Conservation (phyloP, 2,888 invertebrate species). For the Cataglyphis cursor region DNA sequence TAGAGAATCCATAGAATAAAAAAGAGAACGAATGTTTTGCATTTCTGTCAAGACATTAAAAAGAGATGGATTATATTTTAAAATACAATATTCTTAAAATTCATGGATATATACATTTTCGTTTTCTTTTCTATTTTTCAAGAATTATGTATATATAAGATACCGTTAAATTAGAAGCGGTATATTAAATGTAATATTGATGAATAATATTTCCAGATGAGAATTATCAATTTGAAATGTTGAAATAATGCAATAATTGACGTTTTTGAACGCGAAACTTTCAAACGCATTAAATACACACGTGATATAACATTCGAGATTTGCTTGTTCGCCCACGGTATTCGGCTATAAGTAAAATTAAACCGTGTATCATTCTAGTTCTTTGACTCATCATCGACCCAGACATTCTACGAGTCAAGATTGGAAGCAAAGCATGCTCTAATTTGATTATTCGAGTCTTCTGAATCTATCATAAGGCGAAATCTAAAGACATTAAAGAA, state of each 20-base stretch:
- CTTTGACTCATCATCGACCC: slow-evolving; percentile 48
- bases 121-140: no score
- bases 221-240: neutral
- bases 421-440: neutral
- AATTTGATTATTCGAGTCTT: slow-evolving; percentile 4
- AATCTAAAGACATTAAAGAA: neutral
- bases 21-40: no score
- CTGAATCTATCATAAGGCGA: neutral
- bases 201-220: neutral
- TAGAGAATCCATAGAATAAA: neutral
- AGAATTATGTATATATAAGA: no score
- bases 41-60: neutral
- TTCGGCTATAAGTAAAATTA: slow-evolving; percentile 56
- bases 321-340: slow-evolving; percentile 31
- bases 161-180: no score
- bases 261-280: neutral
- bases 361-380: slow-evolving; percentile 52
- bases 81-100: neutral
- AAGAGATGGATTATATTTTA: neutral
- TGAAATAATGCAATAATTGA: neutral
- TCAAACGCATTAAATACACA: slow-evolving; percentile 60
- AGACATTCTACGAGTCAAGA: slow-evolving; percentile 13
- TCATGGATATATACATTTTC: no score
- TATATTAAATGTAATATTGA: neutral
- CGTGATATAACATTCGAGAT: slow-evolving; percentile 60